Evolutionary conservation across 2,797 vertebrate species (phyloP).

Genomic region (Gastrophryne carolinensis): DNA sequence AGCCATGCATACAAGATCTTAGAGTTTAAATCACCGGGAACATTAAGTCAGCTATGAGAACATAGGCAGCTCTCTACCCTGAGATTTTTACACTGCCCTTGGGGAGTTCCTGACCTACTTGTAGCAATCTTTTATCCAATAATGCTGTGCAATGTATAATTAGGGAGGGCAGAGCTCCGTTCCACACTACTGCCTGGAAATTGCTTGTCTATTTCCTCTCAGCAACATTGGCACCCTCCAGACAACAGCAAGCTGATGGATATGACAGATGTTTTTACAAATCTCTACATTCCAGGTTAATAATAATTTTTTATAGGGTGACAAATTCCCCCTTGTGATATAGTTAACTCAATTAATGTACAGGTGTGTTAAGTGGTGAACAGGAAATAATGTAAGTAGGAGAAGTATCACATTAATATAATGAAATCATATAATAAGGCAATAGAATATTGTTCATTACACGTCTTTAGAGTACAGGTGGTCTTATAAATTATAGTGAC

Average conservation of each 20-base stretch:
- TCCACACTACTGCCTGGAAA: constrained; percentile 37
- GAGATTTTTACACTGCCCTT: constrained; percentile 31
- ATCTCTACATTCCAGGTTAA: not conserved
- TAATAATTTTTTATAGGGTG: not conserved
- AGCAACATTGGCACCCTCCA: constrained; percentile 7
- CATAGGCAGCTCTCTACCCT: constrained; percentile 37
- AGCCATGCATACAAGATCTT: constrained; percentile 5
- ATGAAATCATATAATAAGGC: not conserved
- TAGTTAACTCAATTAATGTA: not conserved
- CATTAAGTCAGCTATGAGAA: constrained; percentile 21
- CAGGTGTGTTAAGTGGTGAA: not conserved
- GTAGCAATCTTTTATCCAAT: constrained; percentile 37
- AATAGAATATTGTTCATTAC: too few relatives aligned
- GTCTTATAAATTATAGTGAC: too few relatives aligned
- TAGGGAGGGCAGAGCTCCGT: constrained; percentile 24
- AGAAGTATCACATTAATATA: not conserved
- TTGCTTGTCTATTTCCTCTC: constrained; percentile 38
- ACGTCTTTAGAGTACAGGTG: too few relatives aligned
- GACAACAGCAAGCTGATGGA: constrained; percentile 30
- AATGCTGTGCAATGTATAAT: constrained; percentile 35
- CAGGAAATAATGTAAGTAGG: not conserved
- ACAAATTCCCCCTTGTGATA: not conserved
- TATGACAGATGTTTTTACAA: constrained; percentile 35
- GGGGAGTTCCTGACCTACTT: constrained; percentile 47
- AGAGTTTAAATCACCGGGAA: constrained; percentile 20